Evolutionary conservation across 1,140 invertebrate genomes (phyloP).

Genomic region (Ooceraea biroi): DNA sequence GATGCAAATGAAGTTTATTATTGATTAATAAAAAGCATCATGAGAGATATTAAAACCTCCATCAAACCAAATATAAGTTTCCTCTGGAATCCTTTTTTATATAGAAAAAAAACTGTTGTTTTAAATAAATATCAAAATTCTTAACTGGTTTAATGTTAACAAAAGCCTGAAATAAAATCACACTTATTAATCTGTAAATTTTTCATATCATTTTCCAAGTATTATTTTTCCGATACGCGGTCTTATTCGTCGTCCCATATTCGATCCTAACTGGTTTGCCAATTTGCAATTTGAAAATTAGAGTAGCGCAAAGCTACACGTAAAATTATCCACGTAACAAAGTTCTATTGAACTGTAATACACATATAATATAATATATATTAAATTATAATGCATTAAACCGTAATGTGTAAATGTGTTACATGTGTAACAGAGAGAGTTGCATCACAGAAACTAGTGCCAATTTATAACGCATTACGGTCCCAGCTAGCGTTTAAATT

Average conservation of each 20-base stretch:
- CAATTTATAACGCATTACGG: background rate
- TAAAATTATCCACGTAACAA: slow-evolving; percentile 2
- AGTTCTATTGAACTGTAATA: slow-evolving; percentile 30
- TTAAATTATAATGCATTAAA: no score
- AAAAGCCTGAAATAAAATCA: no score
- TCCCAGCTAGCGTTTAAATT: slow-evolving; percentile 11
- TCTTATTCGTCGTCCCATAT: no score
- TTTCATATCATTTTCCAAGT: background rate
- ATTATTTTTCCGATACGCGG: no score
- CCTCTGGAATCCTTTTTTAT: no score
- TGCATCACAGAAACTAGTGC: background rate
- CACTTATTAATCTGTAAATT: background rate
- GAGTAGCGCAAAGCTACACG: background rate
- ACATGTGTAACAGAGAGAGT: background rate
- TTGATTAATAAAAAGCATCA: no score
- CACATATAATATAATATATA: background rate
- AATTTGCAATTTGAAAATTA: background rate
- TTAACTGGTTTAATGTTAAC: no score
- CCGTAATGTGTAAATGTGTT: background rate
- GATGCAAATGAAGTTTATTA: background rate
- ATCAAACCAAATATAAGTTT: no score
- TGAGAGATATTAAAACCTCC: no score
- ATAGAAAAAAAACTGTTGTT: no score
- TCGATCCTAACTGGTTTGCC: background rate
- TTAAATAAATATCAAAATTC: no score